Evolutionary conservation across 2,113 vertebrate genomes (phyloP).

Genomic region (Calyptommatus sinebrachiatus): DNA sequence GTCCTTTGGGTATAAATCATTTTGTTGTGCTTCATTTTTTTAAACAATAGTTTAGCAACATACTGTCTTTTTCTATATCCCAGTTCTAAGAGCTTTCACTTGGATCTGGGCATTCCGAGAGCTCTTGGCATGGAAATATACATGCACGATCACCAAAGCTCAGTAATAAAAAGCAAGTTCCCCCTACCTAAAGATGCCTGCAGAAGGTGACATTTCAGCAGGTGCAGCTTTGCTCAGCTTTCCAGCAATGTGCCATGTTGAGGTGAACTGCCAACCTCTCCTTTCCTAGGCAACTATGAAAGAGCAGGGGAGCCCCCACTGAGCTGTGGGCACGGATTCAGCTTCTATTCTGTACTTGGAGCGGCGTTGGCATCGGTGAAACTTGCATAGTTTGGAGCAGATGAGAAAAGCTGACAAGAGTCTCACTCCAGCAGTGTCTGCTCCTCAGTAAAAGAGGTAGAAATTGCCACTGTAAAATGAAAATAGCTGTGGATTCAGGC

Average conservation of each 20-base stretch:
- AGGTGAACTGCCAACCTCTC: not conserved
- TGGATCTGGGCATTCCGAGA: not conserved
- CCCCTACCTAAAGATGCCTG: not conserved
- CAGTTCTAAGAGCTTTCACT: not conserved
- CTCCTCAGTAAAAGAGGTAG: not conserved
- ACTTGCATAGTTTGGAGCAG: not conserved
- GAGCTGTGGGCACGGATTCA: not conserved
- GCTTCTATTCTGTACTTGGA: not conserved
- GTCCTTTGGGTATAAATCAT: not conserved
- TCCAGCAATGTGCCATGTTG: not conserved
- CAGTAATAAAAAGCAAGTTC: not conserved
- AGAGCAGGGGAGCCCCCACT: not conserved
- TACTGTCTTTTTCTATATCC: not conserved
- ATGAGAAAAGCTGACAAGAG: not conserved
- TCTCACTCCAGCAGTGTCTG: not conserved
- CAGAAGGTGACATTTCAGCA: conserved; percentile 1
- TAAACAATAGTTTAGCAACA: not conserved
- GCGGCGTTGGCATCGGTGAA: not conserved
- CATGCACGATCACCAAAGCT: not conserved
- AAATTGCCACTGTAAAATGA: not conserved
- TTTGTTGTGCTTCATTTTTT: not conserved
- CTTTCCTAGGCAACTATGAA: not conserved
- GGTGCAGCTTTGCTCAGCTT: conserved; percentile 1
- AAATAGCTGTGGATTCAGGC: not conserved
- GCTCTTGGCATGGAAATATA: not conserved